These are phyloP conservation scores for Drymodes brunneopygia DNA, from an alignment of 2,113 vertebrate species.

Conservation along the genomic window DNA sequence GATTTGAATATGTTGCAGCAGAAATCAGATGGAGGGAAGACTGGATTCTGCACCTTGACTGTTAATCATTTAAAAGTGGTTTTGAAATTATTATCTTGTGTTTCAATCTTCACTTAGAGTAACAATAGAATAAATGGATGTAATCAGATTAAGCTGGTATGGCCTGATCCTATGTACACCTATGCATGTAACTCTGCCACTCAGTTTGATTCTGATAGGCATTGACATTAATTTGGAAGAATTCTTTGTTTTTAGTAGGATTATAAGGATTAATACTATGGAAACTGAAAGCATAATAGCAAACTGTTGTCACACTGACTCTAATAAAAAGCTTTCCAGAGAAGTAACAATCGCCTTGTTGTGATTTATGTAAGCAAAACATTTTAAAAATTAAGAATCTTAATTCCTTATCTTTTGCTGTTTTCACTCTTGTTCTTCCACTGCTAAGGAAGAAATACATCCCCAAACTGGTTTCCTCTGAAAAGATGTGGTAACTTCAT, in stretches of 20 bases:
- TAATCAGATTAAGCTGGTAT: background rate
- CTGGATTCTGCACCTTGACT: background rate
- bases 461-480: background rate
- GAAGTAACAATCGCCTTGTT: background rate
- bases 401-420: background rate
- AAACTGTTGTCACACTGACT: background rate
- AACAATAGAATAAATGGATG: background rate
- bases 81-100: background rate
- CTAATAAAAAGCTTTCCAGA: background rate
- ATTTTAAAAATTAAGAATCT: background rate
- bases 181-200: background rate
- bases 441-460: background rate
- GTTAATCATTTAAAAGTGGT: background rate
- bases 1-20: background rate
- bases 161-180: background rate
- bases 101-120: background rate
- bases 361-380: background rate
- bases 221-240: background rate
- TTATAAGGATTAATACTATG: background rate
- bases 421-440: background rate
- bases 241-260: background rate
- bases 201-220: background rate
- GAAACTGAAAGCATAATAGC: background rate
- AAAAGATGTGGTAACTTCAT: background rate
- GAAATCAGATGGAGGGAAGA: background rate